Base-by-base conservation (phyloP, 2,888 invertebrate genomes). In the Rotaria magnacalcarata region DNA sequence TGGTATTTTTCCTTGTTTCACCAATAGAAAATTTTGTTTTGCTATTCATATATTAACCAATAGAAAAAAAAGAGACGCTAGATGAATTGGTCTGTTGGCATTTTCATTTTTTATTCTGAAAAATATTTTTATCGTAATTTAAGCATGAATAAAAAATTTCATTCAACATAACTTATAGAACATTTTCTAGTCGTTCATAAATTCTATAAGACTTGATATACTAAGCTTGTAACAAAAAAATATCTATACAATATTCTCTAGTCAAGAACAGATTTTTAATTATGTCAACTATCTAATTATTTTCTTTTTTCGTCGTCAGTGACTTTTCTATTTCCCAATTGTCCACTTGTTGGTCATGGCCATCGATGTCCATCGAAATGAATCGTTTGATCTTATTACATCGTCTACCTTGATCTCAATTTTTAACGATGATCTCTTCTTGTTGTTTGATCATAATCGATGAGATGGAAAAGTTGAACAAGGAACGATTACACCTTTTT, bases 361-460 rank as follows among this genome's bases (percentile, higher is more conserved):
- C 58, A 60, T 60, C 19, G 19, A 60, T 60, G 58, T 60, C 58
- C 27, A 60, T 27, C 58, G 58, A 60, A 60, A 24, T 60, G 58
- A 60, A 60, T 60, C 24, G 58, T 60, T 60, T 60, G 58, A 60
- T 60, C 11, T 60, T 60, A 60, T 60, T 60, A n/a, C 58, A 60
- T 60, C 58, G 58, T 60, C 27, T 27, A 60, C 58, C 58, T 60
- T 60, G 58, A 60, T 60, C 58, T 60, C 58, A 60, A 60, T 24
- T 60, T 60, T 60, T n/a, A 60, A 60, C 27, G 58, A 60, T 60
- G n/a, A 60, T 60, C n/a, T 60, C 58, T 60, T 60, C 27, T 60
- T 27, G 14, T 60, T 27, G 58, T 60, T 60, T 60, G 58, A 60
- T 60, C 58, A 60, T 60, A 60, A 60, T 60, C 58, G 58, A 60